Percentiles rank a stretch among this genome's conserved stretches.
Conservation (phyloP, 2,888 invertebrate species). For the Craniophora ligustri region DNA sequence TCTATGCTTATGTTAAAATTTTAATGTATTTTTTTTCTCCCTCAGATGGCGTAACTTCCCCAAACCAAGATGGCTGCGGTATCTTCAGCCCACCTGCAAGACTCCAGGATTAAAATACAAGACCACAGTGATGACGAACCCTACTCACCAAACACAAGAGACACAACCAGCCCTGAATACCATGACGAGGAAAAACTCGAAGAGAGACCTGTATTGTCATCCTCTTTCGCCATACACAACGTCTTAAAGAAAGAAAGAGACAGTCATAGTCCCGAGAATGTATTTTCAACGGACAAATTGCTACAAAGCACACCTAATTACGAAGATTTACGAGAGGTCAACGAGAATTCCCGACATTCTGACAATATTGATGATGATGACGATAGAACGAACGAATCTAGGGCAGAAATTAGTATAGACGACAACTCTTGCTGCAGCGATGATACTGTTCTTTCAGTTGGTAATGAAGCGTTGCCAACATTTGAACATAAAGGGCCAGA, state of each 20-base stretch:
- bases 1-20: not conserved
- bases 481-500: slow-evolving; percentile 69
- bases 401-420: slow-evolving; percentile 83
- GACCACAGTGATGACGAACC: slow-evolving; percentile 84
- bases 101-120: slow-evolving; percentile 78
- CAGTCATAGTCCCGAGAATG: slow-evolving; percentile 82
- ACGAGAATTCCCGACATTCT: slow-evolving; percentile 69
- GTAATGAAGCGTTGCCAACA: slow-evolving; percentile 91
- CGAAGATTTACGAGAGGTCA: slow-evolving; percentile 64
- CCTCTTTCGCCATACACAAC: slow-evolving; percentile 85
- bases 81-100: slow-evolving; percentile 79
- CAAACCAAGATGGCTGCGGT: slow-evolving; percentile 82
- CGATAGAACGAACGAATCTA: slow-evolving; percentile 59
- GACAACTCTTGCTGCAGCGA: slow-evolving; percentile 92
- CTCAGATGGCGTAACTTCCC: slow-evolving; percentile 80
- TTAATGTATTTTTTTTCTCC: slow-evolving; percentile 28
- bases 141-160: slow-evolving; percentile 80
- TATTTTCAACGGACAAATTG: slow-evolving; percentile 84
- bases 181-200: slow-evolving; percentile 78
- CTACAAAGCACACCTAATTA: slow-evolving; percentile 82
- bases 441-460: slow-evolving; percentile 94
- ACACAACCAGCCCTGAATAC: slow-evolving; percentile 79
- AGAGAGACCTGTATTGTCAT: slow-evolving; percentile 73
- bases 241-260: slow-evolving; percentile 85
- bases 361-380: slow-evolving; percentile 74